phyloP scores from a whole-genome alignment of 2,113 vertebrate species.

The Craseonycteris thonglongyai region DNA sequence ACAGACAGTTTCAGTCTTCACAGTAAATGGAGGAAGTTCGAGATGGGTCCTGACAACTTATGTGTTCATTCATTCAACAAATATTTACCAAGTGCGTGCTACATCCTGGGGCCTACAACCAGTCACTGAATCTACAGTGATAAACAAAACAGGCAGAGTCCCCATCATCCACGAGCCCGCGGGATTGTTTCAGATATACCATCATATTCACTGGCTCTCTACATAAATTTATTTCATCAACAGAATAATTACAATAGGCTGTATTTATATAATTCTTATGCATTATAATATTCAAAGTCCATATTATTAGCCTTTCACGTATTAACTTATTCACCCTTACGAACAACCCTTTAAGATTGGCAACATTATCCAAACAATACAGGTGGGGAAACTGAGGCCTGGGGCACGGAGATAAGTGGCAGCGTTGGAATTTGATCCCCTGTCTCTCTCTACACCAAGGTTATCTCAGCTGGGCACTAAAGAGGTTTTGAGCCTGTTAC shows the following conservation, averaged over 20 bases:
- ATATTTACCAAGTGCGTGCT: background rate
- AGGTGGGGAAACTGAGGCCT: background rate
- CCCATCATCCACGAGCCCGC: background rate
- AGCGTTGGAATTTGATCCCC: background rate
- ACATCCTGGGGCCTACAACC: background rate
- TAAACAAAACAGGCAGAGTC: background rate
- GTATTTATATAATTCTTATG: background rate
- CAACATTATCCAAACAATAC: background rate
- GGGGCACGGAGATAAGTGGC: background rate
- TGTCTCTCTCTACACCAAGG: background rate
- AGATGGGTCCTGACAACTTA: background rate
- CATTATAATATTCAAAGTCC: background rate
- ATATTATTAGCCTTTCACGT: background rate
- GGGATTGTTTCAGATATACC: background rate
- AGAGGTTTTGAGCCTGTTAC: background rate
- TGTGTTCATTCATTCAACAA: conserved; percentile 3
- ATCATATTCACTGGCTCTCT: background rate
- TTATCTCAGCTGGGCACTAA: background rate
- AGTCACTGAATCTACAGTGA: background rate
- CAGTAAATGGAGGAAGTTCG: background rate
- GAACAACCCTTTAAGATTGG: background rate
- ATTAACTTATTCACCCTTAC: background rate
- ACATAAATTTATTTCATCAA: background rate
- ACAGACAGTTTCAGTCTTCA: background rate
- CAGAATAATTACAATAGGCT: background rate